Base-by-base conservation (phyloP, 2,797 vertebrate species). In the Microctenopoma steveboyesi region DNA sequence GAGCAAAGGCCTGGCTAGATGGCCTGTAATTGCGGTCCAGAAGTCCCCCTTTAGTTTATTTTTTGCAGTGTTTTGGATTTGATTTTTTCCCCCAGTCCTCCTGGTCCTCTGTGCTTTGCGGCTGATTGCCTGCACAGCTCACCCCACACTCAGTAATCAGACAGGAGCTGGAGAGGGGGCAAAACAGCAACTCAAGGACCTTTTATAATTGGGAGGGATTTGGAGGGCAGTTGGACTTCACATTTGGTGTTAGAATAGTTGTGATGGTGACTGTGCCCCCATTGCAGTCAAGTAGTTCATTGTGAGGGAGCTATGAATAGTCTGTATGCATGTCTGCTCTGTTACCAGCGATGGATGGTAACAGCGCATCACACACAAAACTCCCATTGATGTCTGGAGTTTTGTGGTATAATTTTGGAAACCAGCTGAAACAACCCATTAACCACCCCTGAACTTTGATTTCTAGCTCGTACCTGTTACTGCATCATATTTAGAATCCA, bases 171-270 rank as follows among this genome's bases (percentile, higher is more conserved):
- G 87, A 89, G 86, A 87, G 90, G 87, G 90, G 86, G 81, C 85
- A 89, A 93, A 92, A 91, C 86, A 87, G 86, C 86, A 85, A 90
- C 88, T 93, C 91, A 92, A 93, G 91, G 93, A 92, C 91, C 83
- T 92, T 94, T 94, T 92, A 90, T 93, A 94, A 94, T 93, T 93
- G 90, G 89, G 88, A 86, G 89, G 86, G 85, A 89, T 91, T 93
- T 86, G 76, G 80, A 84, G 85, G 87, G 85, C 82, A 90, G 87
- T 89, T 84, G 88, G 88, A 89, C 92, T 92, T 91, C 92, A 88
- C 89, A 89, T 91, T 89, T 86, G 86, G 91, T 87, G 83, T 84
- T 83, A 86, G 89, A 89, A 88, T 78, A 76, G 86, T 73, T 79
- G 83, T 73, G 81, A 84, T 88, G 76, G 83, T 75, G 81, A 64